Evolutionary conservation across 2,113 vertebrate genomes (phyloP).

Genomic region (Corythornis madagascariensis): DNA sequence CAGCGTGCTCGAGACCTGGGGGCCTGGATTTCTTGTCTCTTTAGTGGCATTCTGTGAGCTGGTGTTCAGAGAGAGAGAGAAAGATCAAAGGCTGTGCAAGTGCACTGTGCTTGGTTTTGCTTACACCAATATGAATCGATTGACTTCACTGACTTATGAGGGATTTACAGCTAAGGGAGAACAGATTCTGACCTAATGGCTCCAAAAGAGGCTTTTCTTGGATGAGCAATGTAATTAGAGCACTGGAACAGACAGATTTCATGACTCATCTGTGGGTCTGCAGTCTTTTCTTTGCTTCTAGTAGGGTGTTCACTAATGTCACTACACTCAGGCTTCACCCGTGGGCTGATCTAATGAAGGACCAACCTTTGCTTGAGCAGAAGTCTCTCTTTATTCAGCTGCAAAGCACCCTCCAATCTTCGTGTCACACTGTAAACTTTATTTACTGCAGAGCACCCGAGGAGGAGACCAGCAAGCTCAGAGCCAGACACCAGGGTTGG

Average conservation of each 20-base stretch:
- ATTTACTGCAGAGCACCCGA: neutral
- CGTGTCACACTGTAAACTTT: neutral
- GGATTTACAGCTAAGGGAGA: conserved; percentile 59
- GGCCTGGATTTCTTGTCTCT: neutral
- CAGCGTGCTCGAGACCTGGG: neutral
- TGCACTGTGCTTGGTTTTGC: conserved; percentile 34
- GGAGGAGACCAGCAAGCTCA: neutral
- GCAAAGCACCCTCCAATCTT: neutral
- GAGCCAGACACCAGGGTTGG: neutral
- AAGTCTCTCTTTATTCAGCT: neutral
- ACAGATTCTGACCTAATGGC: conserved; percentile 56
- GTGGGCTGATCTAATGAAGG: conserved; percentile 34
- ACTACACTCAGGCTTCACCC: conserved; percentile 25
- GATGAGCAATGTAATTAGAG: conserved; percentile 67
- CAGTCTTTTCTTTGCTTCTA: conserved; percentile 45
- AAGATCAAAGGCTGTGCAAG: conserved; percentile 49
- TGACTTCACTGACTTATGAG: conserved; percentile 56
- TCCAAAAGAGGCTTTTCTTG: conserved; percentile 54
- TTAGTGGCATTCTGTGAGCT: conserved; percentile 33
- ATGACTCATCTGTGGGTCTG: conserved; percentile 65
- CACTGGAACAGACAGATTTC: conserved; percentile 45
- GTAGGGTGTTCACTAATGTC: conserved; percentile 45
- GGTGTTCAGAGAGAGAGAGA: neutral
- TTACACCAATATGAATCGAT: conserved; percentile 63
- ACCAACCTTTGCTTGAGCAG: conserved; percentile 7